A percentile compares a stretch with the other conserved stretches of the same genome.
phyloP scores from a whole-genome alignment of 2,113 vertebrate genomes.

The Leucosticte australis region DNA sequence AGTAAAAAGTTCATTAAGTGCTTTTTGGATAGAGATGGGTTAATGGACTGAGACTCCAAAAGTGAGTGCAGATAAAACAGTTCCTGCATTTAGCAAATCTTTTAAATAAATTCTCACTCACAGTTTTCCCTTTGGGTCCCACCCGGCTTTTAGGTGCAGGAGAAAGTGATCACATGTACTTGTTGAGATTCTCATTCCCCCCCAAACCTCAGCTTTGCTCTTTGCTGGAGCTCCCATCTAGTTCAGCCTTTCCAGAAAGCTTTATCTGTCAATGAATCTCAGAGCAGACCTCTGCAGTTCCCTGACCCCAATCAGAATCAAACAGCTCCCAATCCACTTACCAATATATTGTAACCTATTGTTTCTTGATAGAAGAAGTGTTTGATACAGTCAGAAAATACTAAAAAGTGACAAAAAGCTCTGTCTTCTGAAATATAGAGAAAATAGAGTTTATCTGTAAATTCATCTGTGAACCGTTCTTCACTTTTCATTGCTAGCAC shows the following conservation, averaged over 20 bases:
- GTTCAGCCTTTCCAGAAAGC: neutral
- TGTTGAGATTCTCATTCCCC: neutral
- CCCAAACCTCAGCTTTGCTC: neutral
- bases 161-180: neutral
- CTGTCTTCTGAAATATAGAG: neutral
- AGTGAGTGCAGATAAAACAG: neutral
- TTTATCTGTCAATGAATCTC: neutral
- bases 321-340: neutral
- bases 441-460: neutral
- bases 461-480: neutral
- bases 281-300: neutral
- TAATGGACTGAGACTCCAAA: neutral
- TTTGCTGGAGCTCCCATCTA: neutral
- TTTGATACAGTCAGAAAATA: neutral
- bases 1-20: neutral
- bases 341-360: neutral
- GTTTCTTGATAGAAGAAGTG: neutral
- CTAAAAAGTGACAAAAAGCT: neutral
- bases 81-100: neutral
- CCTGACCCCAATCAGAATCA: neutral
- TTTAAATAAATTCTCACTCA: neutral
- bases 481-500: neutral
- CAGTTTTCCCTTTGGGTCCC: neutral
- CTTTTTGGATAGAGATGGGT: neutral
- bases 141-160: neutral